Evolutionary conservation across 2,113 vertebrate genomes (phyloP).

Genomic region (Spea multiplicata): DNA sequence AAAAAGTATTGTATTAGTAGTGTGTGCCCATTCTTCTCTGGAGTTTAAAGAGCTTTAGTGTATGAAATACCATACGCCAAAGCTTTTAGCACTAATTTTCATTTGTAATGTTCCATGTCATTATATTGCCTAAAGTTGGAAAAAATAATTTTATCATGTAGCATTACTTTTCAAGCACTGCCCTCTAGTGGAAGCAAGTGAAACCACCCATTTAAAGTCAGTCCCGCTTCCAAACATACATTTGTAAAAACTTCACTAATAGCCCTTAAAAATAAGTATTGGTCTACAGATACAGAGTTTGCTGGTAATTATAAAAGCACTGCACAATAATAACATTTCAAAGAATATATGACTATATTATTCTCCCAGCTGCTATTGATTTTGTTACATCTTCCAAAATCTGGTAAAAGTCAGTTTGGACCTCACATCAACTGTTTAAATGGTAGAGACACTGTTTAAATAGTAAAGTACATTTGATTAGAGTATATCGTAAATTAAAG

Average conservation of each 20-base stretch:
- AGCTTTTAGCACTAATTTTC: constrained; percentile 33
- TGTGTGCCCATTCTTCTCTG: constrained; percentile 11
- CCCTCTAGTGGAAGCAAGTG: constrained; percentile 14
- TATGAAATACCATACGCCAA: constrained; percentile 28
- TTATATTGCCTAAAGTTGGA: background rate
- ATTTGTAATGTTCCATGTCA: constrained; percentile 35
- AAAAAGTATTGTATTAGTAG: constrained; percentile 21
- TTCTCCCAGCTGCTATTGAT: constrained; percentile 32
- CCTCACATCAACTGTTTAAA: too few species aligned
- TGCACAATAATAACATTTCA: background rate
- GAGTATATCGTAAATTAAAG: too few species aligned
- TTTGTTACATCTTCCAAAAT: background rate
- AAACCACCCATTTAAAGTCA: background rate
- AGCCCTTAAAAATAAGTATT: constrained; percentile 7
- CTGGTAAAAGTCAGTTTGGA: background rate
- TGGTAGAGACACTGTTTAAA: too few species aligned
- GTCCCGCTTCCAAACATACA: background rate
- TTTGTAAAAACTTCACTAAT: background rate
- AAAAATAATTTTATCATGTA: background rate
- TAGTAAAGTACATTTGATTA: too few species aligned
- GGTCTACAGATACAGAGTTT: constrained; percentile 28
- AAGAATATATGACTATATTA: background rate
- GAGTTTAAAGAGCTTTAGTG: constrained; percentile 31
- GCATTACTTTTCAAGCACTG: constrained; percentile 23
- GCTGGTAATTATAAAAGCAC: constrained; percentile 7